These are phyloP conservation scores for Chrosomus eos DNA, from an alignment of 2,797 vertebrate species.

Conservation along the genomic window DNA sequence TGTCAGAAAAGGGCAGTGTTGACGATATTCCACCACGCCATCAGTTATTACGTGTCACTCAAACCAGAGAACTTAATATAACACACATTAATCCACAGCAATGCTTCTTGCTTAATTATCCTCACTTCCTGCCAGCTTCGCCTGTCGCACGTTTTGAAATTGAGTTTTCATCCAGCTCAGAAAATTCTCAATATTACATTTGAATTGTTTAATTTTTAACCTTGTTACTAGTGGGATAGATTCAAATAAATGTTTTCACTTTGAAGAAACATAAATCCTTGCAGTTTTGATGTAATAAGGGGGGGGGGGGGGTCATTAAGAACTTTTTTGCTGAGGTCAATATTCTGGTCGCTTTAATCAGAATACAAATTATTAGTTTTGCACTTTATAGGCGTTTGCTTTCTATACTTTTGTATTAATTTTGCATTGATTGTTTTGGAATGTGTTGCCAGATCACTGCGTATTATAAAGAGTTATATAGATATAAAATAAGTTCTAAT, in stretches of 20 bases:
- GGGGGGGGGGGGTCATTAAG: neutral
- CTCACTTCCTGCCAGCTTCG: conserved; percentile 10
- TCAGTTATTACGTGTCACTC: conserved; percentile 29
- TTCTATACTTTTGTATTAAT: neutral
- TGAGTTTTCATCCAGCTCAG: conserved; percentile 8
- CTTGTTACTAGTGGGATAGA: neutral
- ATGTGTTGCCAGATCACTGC: no score
- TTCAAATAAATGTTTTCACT: neutral
- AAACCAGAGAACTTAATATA: conserved; percentile 29
- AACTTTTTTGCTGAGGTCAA: neutral
- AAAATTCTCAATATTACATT: neutral
- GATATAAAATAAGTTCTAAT: no score
- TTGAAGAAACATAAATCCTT: neutral
- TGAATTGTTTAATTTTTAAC: conserved; percentile 13
- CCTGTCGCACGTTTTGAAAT: conserved; percentile 14
- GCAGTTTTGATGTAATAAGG: neutral
- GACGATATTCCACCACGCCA: conserved; percentile 29
- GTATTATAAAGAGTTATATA: no score
- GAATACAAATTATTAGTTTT: neutral
- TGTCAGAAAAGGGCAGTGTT: conserved; percentile 47
- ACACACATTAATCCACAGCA: neutral
- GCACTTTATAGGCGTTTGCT: neutral
- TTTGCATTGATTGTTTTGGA: neutral
- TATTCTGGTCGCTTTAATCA: neutral
- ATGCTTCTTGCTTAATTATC: conserved; percentile 11